A percentile compares a stretch with the other conserved stretches of the same genome.
Evolutionary conservation across 64 coral and sea anemone genomes (phyloP).

Genomic region (Actinia equina): DNA sequence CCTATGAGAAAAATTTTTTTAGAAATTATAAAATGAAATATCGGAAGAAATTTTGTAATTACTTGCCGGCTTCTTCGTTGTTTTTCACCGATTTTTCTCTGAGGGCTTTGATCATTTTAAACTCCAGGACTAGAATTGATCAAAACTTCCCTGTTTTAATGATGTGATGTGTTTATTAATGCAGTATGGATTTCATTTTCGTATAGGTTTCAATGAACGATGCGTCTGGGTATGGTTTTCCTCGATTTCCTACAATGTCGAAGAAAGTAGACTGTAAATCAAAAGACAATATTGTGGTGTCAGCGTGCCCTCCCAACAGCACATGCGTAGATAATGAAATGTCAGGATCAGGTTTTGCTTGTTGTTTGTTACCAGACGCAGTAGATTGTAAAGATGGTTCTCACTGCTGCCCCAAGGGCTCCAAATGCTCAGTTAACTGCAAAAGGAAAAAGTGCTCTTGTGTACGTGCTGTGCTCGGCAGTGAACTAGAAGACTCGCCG

Average conservation of each 20-base stretch:
- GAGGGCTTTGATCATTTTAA: background rate
- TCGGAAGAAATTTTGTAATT: background rate
- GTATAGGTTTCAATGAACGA: background rate
- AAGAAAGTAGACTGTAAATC: background rate
- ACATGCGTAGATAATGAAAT: slow-evolving; percentile 15
- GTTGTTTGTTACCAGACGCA: background rate
- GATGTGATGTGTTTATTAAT: background rate
- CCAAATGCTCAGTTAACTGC: slow-evolving; percentile 10
- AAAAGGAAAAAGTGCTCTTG: slow-evolving; percentile 4
- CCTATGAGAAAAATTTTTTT: too few relatives aligned
- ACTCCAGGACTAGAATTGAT: background rate
- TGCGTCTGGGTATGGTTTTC: background rate
- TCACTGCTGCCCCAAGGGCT: slow-evolving; percentile 23
- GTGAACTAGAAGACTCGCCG: too few relatives aligned
- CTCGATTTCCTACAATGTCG: background rate
- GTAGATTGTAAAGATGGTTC: slow-evolving; percentile 3
- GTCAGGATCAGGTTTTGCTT: slow-evolving; percentile 20
- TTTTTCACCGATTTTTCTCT: background rate
- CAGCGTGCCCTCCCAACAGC: slow-evolving; percentile 21
- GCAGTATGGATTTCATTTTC: background rate
- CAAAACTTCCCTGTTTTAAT: background rate
- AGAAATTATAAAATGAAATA: background rate
- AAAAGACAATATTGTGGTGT: background rate
- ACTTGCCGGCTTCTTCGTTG: background rate
- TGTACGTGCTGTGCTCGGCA: background rate